Evolutionary conservation across 2,113 vertebrate genomes (phyloP).

Genomic region (Zosterops lateralis): DNA sequence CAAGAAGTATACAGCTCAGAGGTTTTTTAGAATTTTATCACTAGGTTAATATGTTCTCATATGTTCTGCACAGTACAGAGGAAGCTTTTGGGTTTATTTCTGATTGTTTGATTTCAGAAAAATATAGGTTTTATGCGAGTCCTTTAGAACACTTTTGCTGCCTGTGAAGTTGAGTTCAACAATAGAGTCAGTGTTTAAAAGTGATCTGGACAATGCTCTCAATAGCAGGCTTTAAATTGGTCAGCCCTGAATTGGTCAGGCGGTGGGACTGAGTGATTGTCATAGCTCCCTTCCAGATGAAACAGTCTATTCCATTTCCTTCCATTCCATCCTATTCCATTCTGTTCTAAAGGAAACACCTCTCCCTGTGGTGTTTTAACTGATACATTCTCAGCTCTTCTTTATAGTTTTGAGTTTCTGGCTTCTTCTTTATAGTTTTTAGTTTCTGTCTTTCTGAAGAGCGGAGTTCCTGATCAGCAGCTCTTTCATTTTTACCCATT

Average conservation of each 20-base stretch:
- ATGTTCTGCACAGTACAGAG: accelerated
- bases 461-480: not conserved
- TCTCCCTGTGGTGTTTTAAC: not conserved
- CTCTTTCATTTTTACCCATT: not conserved
- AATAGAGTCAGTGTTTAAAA: not conserved
- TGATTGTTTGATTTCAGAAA: not conserved
- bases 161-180: not conserved
- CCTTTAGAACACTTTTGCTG: not conserved
- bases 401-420: not conserved
- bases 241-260: not conserved
- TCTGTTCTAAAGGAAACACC: not conserved
- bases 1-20: not conserved
- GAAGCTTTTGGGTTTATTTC: not conserved
- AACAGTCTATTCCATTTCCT: not conserved
- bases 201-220: not conserved
- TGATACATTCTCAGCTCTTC: not conserved
- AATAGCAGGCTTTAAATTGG: not conserved
- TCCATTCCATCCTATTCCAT: not conserved
- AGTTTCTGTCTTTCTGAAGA: not conserved
- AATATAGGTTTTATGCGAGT: accelerated
- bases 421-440: not conserved
- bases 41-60: not conserved
- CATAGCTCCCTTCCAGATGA: not conserved
- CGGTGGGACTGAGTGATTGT: not conserved
- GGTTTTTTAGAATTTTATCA: not conserved